Conservation (phyloP, 1,140 invertebrate genomes). For the Pantala flavescens region DNA sequence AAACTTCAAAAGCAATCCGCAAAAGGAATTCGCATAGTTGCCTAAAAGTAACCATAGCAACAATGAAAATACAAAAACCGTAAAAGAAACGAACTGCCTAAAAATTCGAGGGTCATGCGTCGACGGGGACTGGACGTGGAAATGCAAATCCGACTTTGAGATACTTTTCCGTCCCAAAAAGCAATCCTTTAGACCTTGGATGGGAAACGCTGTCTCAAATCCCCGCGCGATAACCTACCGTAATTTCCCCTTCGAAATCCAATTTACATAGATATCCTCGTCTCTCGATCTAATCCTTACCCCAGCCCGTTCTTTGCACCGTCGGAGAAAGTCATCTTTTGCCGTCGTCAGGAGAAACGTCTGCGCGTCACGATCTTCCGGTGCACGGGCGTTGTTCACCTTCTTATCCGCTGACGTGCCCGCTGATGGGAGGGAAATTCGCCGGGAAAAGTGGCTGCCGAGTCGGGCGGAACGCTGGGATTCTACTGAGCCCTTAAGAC, state of each 20-base stretch:
- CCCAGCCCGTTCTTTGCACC: not conserved
- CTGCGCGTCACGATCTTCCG: not conserved
- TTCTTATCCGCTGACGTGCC: not conserved
- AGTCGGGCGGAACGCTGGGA: too few species aligned
- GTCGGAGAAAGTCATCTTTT: not conserved
- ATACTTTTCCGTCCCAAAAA: not conserved
- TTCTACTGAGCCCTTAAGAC: too few species aligned
- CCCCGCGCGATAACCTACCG: not conserved
- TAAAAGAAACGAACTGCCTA: too few species aligned
- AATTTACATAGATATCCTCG: conserved; percentile 4
- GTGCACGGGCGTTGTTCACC: not conserved
- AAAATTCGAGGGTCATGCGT: too few species aligned
- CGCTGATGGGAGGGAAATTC: not conserved
- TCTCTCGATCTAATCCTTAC: not conserved
- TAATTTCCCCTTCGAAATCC: conserved; percentile 4
- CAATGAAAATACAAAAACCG: too few species aligned
- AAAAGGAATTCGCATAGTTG: too few species aligned
- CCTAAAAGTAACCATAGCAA: too few species aligned
- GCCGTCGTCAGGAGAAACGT: not conserved
- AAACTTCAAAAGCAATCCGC: too few species aligned
- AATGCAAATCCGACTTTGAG: not conserved
- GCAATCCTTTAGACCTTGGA: not conserved
- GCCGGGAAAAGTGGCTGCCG: too few species aligned
- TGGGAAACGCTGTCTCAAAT: not conserved
- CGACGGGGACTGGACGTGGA: not conserved